These are phyloP conservation scores for Carollia perspicillata DNA, from an alignment of 2,113 vertebrate species.

Conservation along the genomic window DNA sequence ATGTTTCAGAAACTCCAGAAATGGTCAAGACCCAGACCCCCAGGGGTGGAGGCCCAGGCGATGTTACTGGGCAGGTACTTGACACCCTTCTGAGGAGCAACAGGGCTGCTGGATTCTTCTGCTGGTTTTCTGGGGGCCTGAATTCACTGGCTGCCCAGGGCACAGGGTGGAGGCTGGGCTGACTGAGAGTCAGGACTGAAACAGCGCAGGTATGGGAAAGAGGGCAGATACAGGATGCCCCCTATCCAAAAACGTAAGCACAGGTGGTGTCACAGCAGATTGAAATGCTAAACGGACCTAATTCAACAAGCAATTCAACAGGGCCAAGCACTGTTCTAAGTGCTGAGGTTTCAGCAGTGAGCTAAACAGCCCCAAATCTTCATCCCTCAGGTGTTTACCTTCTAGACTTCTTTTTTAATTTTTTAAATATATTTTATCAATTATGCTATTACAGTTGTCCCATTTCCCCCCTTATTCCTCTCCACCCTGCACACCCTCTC, in stretches of 20 bases:
- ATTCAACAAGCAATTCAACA: neutral
- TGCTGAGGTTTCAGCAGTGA: neutral
- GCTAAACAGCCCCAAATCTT: neutral
- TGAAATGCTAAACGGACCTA: neutral
- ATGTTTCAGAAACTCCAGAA: neutral
- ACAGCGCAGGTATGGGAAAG: neutral
- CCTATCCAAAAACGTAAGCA: neutral
- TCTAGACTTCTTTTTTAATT: neutral
- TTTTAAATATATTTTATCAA: no score
- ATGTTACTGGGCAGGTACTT: neutral
- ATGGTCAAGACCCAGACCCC: no score
- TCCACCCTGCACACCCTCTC: no score
- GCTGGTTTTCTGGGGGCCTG: neutral
- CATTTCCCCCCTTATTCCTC: no score
- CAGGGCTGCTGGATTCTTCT: fast-evolving
- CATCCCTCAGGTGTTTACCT: neutral
- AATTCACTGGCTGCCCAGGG: neutral
- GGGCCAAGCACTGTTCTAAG: neutral
- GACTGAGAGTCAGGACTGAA: neutral
- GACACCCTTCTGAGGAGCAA: neutral
- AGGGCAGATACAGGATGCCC: neutral
- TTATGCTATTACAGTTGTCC: no score
- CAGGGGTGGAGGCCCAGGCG: neutral
- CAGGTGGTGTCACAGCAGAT: neutral
- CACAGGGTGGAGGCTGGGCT: neutral